A percentile compares a stretch with the other conserved stretches of the same genome.
Conservation (phyloP, 1,140 invertebrate species). For the Wiebesia pumilae region DNA sequence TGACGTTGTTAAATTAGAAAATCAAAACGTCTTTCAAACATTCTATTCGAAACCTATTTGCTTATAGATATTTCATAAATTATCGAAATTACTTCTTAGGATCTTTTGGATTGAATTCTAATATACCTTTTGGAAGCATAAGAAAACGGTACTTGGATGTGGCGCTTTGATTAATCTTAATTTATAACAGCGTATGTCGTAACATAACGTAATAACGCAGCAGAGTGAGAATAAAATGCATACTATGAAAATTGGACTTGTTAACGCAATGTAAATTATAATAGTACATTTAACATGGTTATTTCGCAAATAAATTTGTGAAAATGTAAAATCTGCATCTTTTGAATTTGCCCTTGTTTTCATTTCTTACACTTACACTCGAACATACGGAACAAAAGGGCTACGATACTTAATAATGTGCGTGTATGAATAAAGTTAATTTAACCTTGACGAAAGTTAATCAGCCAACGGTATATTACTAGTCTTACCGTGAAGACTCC, state of each 20-base stretch:
- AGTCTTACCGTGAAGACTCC: too few species aligned
- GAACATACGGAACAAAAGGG: not conserved
- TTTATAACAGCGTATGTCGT: not conserved
- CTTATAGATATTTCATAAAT: slow-evolving; percentile 1
- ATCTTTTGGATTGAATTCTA: slow-evolving; percentile 8
- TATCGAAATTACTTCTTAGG: slow-evolving; percentile 3
- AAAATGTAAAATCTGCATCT: slow-evolving; percentile 3
- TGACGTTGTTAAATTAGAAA: not conserved
- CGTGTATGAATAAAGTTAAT: not conserved
- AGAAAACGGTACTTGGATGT: not conserved
- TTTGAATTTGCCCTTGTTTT: not conserved
- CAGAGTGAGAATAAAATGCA: slow-evolving; percentile 22
- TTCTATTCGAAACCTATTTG: not conserved
- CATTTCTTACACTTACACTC: not conserved
- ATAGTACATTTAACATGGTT: not conserved
- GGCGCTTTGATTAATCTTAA: slow-evolving; percentile 1
- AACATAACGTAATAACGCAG: not conserved
- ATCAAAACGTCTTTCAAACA: not conserved
- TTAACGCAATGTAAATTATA: slow-evolving; percentile 1
- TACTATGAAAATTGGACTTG: slow-evolving; percentile 3
- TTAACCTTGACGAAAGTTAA: not conserved
- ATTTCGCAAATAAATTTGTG: not conserved
- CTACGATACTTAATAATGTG: too few species aligned
- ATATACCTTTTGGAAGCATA: not conserved
- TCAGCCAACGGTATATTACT: too few species aligned